Base-by-base conservation (phyloP, 2,888 invertebrate genomes). In the Eupithecia pulchellata region DNA sequence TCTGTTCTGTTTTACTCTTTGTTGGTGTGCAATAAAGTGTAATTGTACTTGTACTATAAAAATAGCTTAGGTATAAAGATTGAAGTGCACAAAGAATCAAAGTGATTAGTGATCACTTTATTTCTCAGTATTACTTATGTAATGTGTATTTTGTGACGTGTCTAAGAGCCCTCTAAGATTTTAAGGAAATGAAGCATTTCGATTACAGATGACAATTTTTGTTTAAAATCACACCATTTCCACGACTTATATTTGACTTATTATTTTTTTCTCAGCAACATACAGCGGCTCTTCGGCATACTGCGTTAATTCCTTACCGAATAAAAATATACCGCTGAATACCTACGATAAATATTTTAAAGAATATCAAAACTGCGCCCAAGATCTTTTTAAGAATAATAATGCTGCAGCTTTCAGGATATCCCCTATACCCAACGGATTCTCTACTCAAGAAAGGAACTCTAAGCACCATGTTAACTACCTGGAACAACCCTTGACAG, bases 401-500 rank as follows among this genome's bases (percentile, higher is more conserved):
- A 85, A 82, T 52, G 73, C 82, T 0, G 67, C 77, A 1, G 67
- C 64, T 11, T 32, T 57, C n/a, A 29, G n/a, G 20, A 17, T 69
- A 25, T 66, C 32, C 4, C 73, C 73, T 6, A 73, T 73, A 29
- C 73, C 73, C 39, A 58, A 61, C 17, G 67, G 55, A 27, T 73
- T 34, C n/a, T 61, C 69, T 17, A 42, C 30, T 17, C 64, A 55
- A 47, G 36, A 36, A 64, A 34, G 25, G 14, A 3, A 17, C 3
- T 4, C 47, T 71, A 2, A 58, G 75, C 62, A 29, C 17, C 73
- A 71, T 0, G 76, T 77, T 0, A 83, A 90, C 71, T 91, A 88
- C 71, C 78, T 93, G 34, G 91, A 91, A 74, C 89, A 88, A 17
- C 91, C 94, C 0, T 69, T 94, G 11, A 72, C 65, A 0, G 93